Evolutionary conservation across 2,113 vertebrate genomes (phyloP), one percentile per base, ranked within the genome.

Genomic region (Rhabdornis inornatus): DNA sequence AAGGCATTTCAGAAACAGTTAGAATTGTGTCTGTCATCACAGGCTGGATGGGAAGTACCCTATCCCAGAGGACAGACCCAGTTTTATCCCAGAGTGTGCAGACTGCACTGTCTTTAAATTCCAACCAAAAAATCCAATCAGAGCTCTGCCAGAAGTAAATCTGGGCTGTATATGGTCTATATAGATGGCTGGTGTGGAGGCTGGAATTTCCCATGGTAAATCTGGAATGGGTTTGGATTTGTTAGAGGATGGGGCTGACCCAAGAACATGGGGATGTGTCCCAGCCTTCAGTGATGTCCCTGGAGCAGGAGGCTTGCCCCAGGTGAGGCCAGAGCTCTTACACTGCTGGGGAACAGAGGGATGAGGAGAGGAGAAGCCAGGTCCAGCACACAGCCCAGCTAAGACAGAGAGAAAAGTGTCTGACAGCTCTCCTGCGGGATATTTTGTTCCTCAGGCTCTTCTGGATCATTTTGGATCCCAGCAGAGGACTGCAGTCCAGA

Each of bases 281-380:
- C 33, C 50, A 40, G 27, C 15, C 17, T 59, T n/a, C 64, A 45
- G n/a, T 6, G 49, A 5, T 5, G n/a, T 27, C 71, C 17, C 28
- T 64, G 61, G 50, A 42, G 44, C 19, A 49, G 49, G 71, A 87
- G 28, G 30, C 17, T 74, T 78, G 27, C 19, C 39, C 23, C 23
- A 57, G 52, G 47, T 18, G 22, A 39, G 27, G 17, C 9, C 61
- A 61, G 9, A 60, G 52, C 16, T 70, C 40, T 66, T 20, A 4
- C 0, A 1, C 9, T 75, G 40, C 40, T 79, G 37, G 13, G 35
- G 40, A 49, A 18, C 0, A 12, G 39, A 70, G 45, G 12, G 8
- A 13, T 22, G 83, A 70, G 76, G 17, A 49, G 25, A 84, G 7
- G 12, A 74, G 44, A 2, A 68, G 39, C 40, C 78, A 87, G 16